Percentiles rank a stretch among this genome's conserved stretches.
phyloP scores from a whole-genome alignment of 2,113 vertebrate species.

The Mus spicilegus region DNA sequence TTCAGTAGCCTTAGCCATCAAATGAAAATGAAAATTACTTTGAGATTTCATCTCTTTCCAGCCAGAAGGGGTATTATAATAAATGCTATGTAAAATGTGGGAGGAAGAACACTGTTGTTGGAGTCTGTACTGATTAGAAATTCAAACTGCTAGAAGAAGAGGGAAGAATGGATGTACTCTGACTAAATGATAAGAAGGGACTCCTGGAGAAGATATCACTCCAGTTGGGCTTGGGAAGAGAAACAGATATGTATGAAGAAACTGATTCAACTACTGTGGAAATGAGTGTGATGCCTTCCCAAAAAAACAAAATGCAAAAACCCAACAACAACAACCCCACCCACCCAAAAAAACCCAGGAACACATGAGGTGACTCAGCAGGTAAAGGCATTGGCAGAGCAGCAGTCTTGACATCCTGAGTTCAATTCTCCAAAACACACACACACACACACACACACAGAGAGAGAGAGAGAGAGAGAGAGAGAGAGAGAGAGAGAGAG shows the following conservation, averaged over 20 bases:
- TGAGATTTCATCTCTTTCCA: not conserved
- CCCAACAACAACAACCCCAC: too few relatives aligned
- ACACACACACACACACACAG: too few relatives aligned
- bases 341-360: not conserved
- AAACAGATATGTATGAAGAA: not conserved
- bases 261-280: not conserved
- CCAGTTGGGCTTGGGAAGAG: conserved; percentile 19
- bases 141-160: not conserved
- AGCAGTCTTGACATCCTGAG: not conserved
- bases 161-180: not conserved
- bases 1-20: not conserved
- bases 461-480: not conserved
- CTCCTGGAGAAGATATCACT: not conserved
- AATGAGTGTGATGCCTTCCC: not conserved
- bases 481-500: not conserved
- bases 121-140: conserved; percentile 7
- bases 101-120: not conserved
- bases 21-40: not conserved
- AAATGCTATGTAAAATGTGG: not conserved
- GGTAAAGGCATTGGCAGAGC: not conserved
- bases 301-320: not conserved
- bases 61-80: not conserved
- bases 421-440: not conserved
- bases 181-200: conserved; percentile 28
- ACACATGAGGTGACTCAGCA: not conserved